phyloP scores from a whole-genome alignment of 2,113 vertebrate genomes.

The Odocoileus hemionus region DNA sequence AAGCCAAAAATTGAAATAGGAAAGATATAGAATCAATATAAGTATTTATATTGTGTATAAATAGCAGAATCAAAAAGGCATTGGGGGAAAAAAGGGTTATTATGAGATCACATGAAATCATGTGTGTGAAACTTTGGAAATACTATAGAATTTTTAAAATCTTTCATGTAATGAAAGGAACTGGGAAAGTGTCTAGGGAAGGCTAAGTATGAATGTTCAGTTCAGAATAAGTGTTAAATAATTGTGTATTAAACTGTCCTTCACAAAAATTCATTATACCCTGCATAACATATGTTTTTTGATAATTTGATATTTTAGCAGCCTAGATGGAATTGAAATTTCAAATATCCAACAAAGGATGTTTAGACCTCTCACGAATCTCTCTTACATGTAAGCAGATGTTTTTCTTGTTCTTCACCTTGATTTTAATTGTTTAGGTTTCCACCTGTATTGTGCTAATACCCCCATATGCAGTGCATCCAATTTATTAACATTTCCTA shows the following conservation, averaged over 20 bases:
- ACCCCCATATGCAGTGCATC: neutral
- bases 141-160: neutral
- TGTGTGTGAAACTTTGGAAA: neutral
- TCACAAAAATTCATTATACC: neutral
- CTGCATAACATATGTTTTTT: neutral
- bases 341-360: slow-evolving; percentile 93
- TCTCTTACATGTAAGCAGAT: slow-evolving; percentile 95
- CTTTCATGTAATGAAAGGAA: neutral
- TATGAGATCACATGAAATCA: neutral
- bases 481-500: neutral
- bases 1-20: neutral
- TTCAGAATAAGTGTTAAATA: neutral
- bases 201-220: neutral
- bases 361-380: slow-evolving; percentile 91
- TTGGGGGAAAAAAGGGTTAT: neutral
- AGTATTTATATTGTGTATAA: neutral
- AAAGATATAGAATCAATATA: neutral
- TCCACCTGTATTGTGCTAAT: neutral
- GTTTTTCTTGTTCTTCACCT: neutral
- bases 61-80: neutral
- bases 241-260: neutral
- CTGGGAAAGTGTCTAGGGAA: neutral
- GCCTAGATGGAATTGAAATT: slow-evolving; percentile 96
- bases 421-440: slow-evolving; percentile 9
- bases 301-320: slow-evolving; percentile 82